Conservation (phyloP, 2,797 vertebrate species). For the Darevskia mixta region DNA sequence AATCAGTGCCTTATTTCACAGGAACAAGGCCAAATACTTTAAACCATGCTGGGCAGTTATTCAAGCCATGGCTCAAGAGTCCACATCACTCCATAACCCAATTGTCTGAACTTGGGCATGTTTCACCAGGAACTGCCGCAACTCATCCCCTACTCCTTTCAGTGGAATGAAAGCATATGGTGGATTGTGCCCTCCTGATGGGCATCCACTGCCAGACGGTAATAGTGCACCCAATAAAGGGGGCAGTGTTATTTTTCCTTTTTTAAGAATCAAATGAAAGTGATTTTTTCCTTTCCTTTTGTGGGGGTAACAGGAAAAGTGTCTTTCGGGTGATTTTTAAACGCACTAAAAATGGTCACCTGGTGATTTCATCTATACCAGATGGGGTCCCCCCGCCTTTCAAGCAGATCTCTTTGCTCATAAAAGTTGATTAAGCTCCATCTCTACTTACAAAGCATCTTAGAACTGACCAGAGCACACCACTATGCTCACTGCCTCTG, state of each 20-base stretch:
- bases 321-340: neutral
- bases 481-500: constrained; percentile 4
- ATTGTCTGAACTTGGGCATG: neutral
- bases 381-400: neutral
- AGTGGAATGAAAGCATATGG: neutral
- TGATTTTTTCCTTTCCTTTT: neutral
- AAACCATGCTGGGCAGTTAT: neutral
- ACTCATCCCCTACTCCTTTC: neutral
- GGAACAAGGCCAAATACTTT: neutral
- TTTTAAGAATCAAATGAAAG: neutral
- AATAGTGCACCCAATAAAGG: neutral
- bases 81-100: too few relatives aligned
- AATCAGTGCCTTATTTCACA: neutral
- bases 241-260: neutral
- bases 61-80: neutral
- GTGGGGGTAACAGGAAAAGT: neutral
- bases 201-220: neutral
- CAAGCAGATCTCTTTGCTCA: neutral
- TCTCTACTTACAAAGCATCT: neutral
- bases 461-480: neutral
- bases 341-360: neutral
- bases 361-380: neutral
- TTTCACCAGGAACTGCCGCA: neutral
- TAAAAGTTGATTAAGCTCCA: neutral
- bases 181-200: neutral